phyloP scores from a whole-genome alignment of 1,140 invertebrate genomes.

The Lepidotrigona ventralis region DNA sequence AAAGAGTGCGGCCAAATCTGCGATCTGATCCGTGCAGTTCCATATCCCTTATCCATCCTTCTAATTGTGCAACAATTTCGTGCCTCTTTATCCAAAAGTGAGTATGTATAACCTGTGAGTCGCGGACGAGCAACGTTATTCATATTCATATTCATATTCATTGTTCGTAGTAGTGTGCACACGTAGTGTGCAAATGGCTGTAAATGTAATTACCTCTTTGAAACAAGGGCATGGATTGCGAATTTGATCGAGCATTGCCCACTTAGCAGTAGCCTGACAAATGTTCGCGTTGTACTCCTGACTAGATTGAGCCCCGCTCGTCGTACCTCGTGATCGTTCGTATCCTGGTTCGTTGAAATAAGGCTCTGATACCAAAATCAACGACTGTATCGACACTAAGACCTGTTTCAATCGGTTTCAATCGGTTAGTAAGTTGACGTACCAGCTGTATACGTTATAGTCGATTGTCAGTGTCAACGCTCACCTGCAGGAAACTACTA shows the following conservation, averaged over 20 bases:
- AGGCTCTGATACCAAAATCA: constrained; percentile 97
- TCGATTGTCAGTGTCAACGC: background rate
- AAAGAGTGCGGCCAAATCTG: constrained; percentile 86
- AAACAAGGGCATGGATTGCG: constrained; percentile 95
- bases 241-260: constrained; percentile 97
- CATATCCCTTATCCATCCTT: constrained; percentile 94
- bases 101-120: constrained; percentile 90
- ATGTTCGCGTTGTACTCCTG: constrained; percentile 98
- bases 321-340: constrained; percentile 94
- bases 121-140: background rate
- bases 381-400: constrained; percentile 96
- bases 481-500: constrained; percentile 95
- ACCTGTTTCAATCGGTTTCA: constrained; percentile 85
- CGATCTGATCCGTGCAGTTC: constrained; percentile 88
- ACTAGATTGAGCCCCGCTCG: constrained; percentile 92
- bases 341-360: constrained; percentile 99
- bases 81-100: constrained; percentile 97
- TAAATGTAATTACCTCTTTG: constrained; percentile 85
- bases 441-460: background rate
- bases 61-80: constrained; percentile 93
- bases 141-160: background rate
- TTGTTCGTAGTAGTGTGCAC: no score
- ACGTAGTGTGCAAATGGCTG: background rate
- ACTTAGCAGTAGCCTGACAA: constrained; percentile 95
- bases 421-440: background rate